These are phyloP conservation scores for Capitulum mitella DNA, from an alignment of 2,888 invertebrate species.

Conservation along the genomic window DNA sequence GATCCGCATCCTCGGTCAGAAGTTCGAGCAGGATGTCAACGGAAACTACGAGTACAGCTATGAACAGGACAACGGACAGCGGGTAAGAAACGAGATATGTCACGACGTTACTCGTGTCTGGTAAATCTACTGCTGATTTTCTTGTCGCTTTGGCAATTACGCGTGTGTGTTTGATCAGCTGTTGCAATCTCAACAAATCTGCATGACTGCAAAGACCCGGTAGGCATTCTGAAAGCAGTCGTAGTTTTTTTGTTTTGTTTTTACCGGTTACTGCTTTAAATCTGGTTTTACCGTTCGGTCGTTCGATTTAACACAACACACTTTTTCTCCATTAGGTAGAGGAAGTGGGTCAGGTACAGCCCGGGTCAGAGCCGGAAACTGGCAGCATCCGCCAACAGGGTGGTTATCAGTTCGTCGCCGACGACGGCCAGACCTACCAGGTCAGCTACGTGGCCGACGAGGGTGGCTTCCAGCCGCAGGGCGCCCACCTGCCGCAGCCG, in stretches of 20 bases:
- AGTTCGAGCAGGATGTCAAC: background rate
- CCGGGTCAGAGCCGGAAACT: background rate
- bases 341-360: background rate
- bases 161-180: no score
- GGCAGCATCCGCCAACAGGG: background rate
- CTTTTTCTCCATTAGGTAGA: background rate
- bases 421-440: slow-evolving; percentile 14
- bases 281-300: background rate
- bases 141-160: no score
- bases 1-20: background rate
- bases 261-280: background rate
- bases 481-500: slow-evolving; percentile 4
- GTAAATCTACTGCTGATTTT: background rate
- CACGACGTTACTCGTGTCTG: background rate
- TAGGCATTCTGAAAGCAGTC: no score
- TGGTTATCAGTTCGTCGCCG: background rate
- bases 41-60: slow-evolving; percentile 3
- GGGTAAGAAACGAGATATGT: background rate
- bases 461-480: background rate
- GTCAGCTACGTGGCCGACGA: slow-evolving; percentile 6
- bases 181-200: no score
- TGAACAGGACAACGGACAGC: background rate
- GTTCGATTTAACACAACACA: background rate
- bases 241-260: no score
- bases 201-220: no score